Base-by-base conservation (phyloP, 2,888 invertebrate species). In the Apamea sordens region DNA sequence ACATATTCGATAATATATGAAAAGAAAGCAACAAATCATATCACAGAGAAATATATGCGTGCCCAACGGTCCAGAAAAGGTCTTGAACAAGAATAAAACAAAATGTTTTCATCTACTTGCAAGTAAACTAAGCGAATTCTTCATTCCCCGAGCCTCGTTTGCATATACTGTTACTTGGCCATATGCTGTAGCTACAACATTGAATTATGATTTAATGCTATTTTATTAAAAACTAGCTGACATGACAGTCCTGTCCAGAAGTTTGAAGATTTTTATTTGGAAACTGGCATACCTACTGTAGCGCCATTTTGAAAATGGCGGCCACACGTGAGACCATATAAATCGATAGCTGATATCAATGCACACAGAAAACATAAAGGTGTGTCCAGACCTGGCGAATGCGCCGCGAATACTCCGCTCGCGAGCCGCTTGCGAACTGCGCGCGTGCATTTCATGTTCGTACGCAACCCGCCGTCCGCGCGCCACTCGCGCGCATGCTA, bases 61-160 rank as follows among this genome's bases (percentile, higher is more conserved):
- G 86, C 83, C 87, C 91, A 93, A 90, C 92, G 91, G 88, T 85
- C 90, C 91, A 88, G 91, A 92, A 92, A 89, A 91, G 90, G 88
- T 90, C 87, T 88, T 90, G 82, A 87, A 84, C 87, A 89, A 87
- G 90, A 92, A 92, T 92, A 92, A 92, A 93, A 94, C 92, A 92
- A 92, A 93, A 93, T 93, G 91, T 93, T 92, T 93, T 91, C 92
- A 88, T 92, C 90, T 92, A 93, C 92, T 93, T 93, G 91, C 90
- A 90, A 92, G 91, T 88, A 91, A 93, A 93, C 92, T 93, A 92
- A 91, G 89, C 89, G 90, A 91, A 93, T 93, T 90, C 90, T 91
- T 93, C 93, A 92, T 92, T 90, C 88, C 77, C 76, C 73, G 83
- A 89, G 93, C 90, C 86, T 86, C 89, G 94, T 92, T 94, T 90